Evolutionary conservation across 1,140 invertebrate genomes (phyloP).

Genomic region (Euschistus heros): DNA sequence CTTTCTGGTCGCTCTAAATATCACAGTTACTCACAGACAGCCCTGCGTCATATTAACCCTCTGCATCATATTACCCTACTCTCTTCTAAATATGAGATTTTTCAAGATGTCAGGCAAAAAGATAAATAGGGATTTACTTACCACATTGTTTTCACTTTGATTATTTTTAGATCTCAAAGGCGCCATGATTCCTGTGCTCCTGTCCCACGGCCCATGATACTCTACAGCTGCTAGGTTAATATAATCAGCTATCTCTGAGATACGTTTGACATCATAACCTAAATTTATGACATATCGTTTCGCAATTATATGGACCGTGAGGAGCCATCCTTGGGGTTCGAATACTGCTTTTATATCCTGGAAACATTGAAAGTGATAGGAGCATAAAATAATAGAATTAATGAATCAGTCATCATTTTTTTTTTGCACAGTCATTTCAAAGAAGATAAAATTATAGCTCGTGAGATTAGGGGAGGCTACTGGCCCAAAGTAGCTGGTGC

Average conservation of each 20-base stretch:
- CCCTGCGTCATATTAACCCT: too few relatives aligned
- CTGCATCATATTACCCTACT: too few relatives aligned
- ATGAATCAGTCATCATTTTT: not conserved
- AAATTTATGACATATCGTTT: conserved; percentile 55
- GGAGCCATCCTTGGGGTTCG: conserved; percentile 44
- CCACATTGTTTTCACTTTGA: conserved; percentile 1
- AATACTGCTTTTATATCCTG: conserved; percentile 53
- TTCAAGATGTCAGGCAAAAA: not conserved
- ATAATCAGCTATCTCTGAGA: conserved; percentile 64
- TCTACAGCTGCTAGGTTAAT: conserved; percentile 86
- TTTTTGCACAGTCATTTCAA: too few relatives aligned
- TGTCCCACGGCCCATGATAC: conserved; percentile 78
- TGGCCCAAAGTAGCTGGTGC: too few relatives aligned
- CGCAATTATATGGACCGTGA: conserved; percentile 67
- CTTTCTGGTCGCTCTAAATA: too few relatives aligned
- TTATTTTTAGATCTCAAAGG: conserved; percentile 20
- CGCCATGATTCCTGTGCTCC: conserved; percentile 60
- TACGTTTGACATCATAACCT: conserved; percentile 61
- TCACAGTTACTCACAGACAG: too few relatives aligned
- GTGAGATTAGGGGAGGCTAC: too few relatives aligned
- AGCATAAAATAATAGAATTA: not conserved
- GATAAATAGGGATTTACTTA: not conserved
- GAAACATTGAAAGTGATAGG: not conserved
- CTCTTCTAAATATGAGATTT: not conserved
- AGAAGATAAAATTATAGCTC: too few relatives aligned